Conservation (phyloP, 1,140 invertebrate species). For the Magallana angulata region DNA sequence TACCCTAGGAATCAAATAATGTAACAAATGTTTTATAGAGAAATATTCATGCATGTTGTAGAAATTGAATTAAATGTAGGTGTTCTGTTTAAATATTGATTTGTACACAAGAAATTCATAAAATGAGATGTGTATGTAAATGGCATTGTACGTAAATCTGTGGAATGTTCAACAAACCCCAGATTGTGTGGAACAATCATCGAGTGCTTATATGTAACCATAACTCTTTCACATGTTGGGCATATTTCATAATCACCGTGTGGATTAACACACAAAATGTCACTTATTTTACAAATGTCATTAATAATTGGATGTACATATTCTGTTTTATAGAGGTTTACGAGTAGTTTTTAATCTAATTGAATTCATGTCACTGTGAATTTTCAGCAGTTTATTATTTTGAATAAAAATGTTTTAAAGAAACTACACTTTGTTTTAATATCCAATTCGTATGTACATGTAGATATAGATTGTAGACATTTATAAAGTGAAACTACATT, state of each 20-base stretch:
- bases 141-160: background rate
- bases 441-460: too few species aligned
- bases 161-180: too few species aligned
- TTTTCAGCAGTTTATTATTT: constrained; percentile 13
- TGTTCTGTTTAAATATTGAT: too few species aligned
- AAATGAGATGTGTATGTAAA: background rate
- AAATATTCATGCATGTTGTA: background rate
- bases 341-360: background rate
- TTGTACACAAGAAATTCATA: too few species aligned
- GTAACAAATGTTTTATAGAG: background rate
- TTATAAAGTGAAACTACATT: too few species aligned
- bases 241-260: background rate
- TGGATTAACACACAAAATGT: background rate
- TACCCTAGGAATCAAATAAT: background rate
- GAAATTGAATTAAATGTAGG: too few species aligned
- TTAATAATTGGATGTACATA: background rate
- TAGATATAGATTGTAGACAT: too few species aligned
- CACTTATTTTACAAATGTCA: background rate
- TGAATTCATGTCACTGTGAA: background rate
- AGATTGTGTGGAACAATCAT: background rate
- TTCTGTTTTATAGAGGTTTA: constrained; percentile 20
- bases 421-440: background rate
- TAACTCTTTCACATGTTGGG: background rate
- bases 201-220: background rate
- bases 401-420: constrained; percentile 31